Conservation (phyloP, 2,113 vertebrate species). For the Lepidothrix coronata region DNA sequence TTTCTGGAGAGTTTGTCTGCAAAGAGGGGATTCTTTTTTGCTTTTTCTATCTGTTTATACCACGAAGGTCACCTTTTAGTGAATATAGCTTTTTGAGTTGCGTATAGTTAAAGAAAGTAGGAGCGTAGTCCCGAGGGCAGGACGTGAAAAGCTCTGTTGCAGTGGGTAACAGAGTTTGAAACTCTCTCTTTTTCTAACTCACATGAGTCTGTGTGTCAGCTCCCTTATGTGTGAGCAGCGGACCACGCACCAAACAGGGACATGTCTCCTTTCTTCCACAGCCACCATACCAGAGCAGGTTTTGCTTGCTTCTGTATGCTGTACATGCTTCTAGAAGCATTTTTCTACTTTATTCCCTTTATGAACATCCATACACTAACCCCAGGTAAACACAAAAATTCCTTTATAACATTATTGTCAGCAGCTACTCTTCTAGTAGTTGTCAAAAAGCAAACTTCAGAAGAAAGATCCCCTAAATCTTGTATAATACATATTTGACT, state of each 20-base stretch:
- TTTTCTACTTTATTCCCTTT: neutral
- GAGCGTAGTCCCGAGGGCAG: neutral
- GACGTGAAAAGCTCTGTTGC: neutral
- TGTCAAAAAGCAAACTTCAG: neutral
- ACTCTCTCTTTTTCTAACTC: neutral
- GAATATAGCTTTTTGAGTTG: neutral
- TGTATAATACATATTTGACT: neutral
- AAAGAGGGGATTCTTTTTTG: neutral
- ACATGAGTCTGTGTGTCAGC: accelerated
- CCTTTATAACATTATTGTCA: neutral
- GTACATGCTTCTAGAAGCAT: neutral
- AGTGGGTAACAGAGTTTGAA: neutral
- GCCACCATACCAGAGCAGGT: neutral
- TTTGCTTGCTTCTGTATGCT: neutral
- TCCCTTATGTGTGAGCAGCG: neutral
- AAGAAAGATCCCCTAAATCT: neutral
- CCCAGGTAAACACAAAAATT: neutral
- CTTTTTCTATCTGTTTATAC: neutral
- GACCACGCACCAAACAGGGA: accelerated
- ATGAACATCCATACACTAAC: neutral
- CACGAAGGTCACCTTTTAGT: neutral
- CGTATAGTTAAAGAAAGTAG: neutral
- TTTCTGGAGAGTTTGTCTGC: neutral
- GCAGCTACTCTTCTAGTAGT: neutral
- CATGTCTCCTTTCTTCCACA: neutral